Base-by-base conservation (phyloP, 2,797 vertebrate species). In the Galagoides demidoff region DNA sequence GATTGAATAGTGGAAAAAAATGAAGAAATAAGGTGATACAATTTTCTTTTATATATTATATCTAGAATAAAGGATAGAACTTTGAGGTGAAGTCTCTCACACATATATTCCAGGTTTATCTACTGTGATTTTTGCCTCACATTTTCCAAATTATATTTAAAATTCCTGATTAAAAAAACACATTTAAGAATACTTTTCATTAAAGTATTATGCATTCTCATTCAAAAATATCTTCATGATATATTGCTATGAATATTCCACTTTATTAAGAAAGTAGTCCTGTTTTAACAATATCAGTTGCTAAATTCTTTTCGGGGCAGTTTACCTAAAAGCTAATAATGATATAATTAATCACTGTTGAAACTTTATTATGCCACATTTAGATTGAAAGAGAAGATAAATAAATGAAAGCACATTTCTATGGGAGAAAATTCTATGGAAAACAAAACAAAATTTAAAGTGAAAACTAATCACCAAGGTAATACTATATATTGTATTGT, bases 111-210 rank as follows among this genome's bases (percentile, higher is more conserved):
- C n/a, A 78, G 11, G 3, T 66, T 77, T 73, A 1, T 7, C 11
- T 82, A 68, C 49, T 83, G 22, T 94, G 11, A 78, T 89, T 89
- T 92, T 92, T 78, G 37, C 25, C 74, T 95, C 45, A 29, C 9
- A 77, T 34, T 82, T 82, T 83, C 17, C 73, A 89, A 66, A 86
- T 84, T 78, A 29, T 61, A 83, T 29, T 92, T 93, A 52, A 45
- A 93, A 73, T 82, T 88, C 1, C 14, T 89, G 13, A 61, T 68
- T 4, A 9, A 66, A 49, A 73, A 78, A 92, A 61, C 25, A 1
- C 2, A 37, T 5, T 25, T 39, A n/a, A 31, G 20, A 92, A 87
- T 43, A 79, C 22, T 79, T 79, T 34, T n/a, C n/a, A 29, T 2
- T 20, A 81, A 81, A 61, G 16, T 16, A 81, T 25, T 34, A 55